These are phyloP conservation scores for Sphenopsis melanotis DNA, from an alignment of 2,797 vertebrate genomes.

Conservation along the genomic window DNA sequence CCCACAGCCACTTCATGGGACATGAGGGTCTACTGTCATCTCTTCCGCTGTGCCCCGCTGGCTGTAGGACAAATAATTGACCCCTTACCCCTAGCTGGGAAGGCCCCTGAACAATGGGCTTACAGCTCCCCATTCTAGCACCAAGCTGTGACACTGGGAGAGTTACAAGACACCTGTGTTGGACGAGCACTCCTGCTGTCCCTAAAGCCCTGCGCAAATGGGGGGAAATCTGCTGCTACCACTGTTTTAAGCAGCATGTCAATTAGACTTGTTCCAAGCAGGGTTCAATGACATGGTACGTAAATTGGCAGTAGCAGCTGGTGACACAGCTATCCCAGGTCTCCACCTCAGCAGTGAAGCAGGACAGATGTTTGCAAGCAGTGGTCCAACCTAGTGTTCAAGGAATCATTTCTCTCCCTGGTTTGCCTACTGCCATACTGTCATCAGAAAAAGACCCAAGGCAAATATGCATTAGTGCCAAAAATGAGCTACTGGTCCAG, in stretches of 20 bases:
- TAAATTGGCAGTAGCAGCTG: slow-evolving; percentile 1
- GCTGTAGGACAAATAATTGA: background rate
- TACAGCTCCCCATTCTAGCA: background rate
- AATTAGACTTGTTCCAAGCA: background rate
- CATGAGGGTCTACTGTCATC: background rate
- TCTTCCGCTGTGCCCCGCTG: background rate
- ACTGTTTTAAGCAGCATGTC: background rate
- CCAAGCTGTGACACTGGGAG: background rate
- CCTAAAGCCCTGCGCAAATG: background rate
- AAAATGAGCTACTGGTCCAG: background rate
- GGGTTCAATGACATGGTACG: background rate
- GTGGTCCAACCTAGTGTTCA: background rate
- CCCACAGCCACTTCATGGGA: background rate
- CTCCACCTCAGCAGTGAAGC: background rate
- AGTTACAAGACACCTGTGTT: background rate
- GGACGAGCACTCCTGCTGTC: background rate
- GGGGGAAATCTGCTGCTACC: background rate
- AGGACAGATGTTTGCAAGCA: background rate
- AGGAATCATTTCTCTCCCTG: background rate
- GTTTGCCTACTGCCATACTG: background rate
- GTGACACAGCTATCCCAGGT: background rate
- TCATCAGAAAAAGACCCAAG: background rate
- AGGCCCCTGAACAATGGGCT: background rate
- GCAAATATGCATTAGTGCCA: background rate
- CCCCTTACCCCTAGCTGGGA: background rate